Evolutionary conservation across 2,113 vertebrate genomes (phyloP), one percentile per base, ranked within the genome.

Genomic region (Daboia siamensis): DNA sequence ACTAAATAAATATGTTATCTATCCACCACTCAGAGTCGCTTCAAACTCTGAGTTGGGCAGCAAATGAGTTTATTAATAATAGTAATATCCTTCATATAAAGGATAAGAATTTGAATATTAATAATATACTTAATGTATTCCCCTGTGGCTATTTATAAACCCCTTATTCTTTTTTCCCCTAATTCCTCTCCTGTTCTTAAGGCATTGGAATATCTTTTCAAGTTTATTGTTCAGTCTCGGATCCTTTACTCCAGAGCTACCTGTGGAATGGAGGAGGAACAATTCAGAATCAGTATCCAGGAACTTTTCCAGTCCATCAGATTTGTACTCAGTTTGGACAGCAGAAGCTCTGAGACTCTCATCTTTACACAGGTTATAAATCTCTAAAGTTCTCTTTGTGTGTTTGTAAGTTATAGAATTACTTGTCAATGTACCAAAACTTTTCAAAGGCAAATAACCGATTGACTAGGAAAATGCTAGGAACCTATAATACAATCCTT

Each of bases 161-260:
- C n/a, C 96, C 94, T 95, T 93, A 96, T 93, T 95, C 84, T 96
- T 0, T 93, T 92, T 95, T 90, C 69, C 92, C 95, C 55, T 96
- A 92, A 80, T 95, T 91, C 95, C 80, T 90, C 29, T 96, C 88
- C 88, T 94, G 52, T 91, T 90, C 91, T 96, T 90, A 96, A 99
- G 99, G 99, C 99, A 24, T 97, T 99, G 97, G 99, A 99, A 96
- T 99, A 99, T 95, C 98, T 99, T 95, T 99, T 99, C 95, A 99
- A 99, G 97, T 99, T 99, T 96, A 99, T 99, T 93, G 97, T 99
- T 89, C 99, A 99, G 97, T 99, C 99, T 29, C 98, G 99, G 85
- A 98, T 99, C 97, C 98, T 99, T 88, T 99, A 99, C 97, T 99
- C 99, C 33, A 98, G 99, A 94, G 99, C 99, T 95, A 99, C 99